Evolutionary conservation across 1,140 invertebrate genomes (phyloP).

Genomic region (Drosophila arizonae): DNA sequence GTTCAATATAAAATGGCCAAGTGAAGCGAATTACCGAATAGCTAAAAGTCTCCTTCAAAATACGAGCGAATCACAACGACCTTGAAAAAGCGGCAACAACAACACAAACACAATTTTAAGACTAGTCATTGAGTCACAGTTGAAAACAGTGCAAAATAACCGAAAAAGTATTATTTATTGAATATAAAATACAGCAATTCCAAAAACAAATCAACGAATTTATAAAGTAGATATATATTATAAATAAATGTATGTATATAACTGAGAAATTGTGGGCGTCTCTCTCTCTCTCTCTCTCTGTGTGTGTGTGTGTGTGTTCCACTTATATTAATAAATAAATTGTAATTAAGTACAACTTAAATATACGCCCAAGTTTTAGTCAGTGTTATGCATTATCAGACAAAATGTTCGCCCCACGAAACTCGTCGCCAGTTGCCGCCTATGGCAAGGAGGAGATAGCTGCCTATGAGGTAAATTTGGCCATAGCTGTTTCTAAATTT

Average conservation of each 20-base stretch:
- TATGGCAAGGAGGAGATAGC: constrained; percentile 82
- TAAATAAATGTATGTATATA: constrained; percentile 9
- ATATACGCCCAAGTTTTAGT: constrained; percentile 14
- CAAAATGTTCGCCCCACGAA: constrained; percentile 81
- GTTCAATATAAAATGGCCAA: not conserved
- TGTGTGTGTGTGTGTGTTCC: constrained; percentile 36
- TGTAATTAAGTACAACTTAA: constrained; percentile 36
- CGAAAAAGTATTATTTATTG: constrained; percentile 67
- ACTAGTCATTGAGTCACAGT: constrained; percentile 63
- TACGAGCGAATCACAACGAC: constrained; percentile 45
- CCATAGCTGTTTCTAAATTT: not conserved
- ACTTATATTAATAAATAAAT: constrained; percentile 13
- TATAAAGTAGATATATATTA: constrained; percentile 47
- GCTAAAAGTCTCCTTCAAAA: not conserved
- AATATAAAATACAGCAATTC: constrained; percentile 52
- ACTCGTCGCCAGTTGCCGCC: constrained; percentile 78
- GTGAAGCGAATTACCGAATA: constrained; percentile 39
- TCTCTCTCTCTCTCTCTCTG: not conserved
- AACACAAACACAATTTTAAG: constrained; percentile 39
- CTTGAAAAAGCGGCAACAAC: constrained; percentile 66
- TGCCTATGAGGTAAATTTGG: constrained; percentile 75
- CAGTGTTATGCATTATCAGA: constrained; percentile 58
- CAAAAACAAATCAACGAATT: constrained; percentile 62
- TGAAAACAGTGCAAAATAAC: constrained; percentile 44
- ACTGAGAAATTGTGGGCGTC: constrained; percentile 59